Evolutionary conservation across 2,797 vertebrate species (phyloP), one percentile per base, ranked within the genome.

Genomic region (Spheniscus humboldti): DNA sequence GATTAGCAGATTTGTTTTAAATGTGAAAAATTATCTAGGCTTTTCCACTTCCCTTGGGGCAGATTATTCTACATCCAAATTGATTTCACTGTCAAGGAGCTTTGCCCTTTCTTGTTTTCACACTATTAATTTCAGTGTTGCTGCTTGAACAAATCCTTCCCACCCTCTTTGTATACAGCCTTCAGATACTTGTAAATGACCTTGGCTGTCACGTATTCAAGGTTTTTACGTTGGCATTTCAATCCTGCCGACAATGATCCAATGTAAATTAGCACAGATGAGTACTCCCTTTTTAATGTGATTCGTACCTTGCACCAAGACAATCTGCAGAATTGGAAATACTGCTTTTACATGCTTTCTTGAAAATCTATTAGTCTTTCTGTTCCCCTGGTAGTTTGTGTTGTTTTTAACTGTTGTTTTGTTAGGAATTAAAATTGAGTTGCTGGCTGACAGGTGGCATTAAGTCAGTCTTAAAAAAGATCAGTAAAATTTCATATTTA

Each of bases 71-170:
- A 66, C 87, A 78, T 84, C 59, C 57, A 96, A 91, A 96, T 96
- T 94, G 95, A 96, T 96, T 97, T 95, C 94, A 75, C 53, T 86
- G 85, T 90, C 91, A 95, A 69, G 69, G 43, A 94, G 66, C 76
- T 92, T 91, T 79, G 43, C 87, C 56, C 52, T 92, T 93, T 62
- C 77, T 88, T 87, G n/a, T 93, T 94, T 95, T 91, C 69, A 57
- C 27, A 15, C 76, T 77, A 48, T 82, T 90, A 92, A 39, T 96
- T 94, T 83, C 72, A 43, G 7, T 83, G 52, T 74, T 83, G 35
- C 74, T 87, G 17, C 63, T 74, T 81, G 90, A 89, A 75, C 60
- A 86, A 77, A 83, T 92, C 55, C 39, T 92, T 94, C 71, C 41
- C 55, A 25, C 73, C 39, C 18, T 81, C 30, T 24, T 78, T 63